Evolutionary conservation across 2,888 invertebrate genomes (phyloP).

Genomic region (Drosophila formosana): DNA sequence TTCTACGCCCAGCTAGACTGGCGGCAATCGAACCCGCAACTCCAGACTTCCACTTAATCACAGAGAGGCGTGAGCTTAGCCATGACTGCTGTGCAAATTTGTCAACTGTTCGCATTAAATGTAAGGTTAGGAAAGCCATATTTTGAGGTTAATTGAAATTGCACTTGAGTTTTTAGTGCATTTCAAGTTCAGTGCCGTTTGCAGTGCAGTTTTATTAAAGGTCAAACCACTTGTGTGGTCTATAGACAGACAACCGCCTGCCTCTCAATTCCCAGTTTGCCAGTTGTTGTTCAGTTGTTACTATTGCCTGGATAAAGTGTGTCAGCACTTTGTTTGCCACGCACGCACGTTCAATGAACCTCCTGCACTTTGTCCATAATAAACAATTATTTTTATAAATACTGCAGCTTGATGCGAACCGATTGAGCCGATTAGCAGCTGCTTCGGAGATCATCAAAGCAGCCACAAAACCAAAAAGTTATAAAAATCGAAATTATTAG

Average conservation of each 20-base stretch:
- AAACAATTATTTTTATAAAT: constrained; percentile 72
- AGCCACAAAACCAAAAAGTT: constrained; percentile 29
- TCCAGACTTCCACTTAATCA: constrained; percentile 46
- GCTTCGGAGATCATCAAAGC: constrained; percentile 61
- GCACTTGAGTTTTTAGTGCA: constrained; percentile 31
- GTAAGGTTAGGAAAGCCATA: constrained; percentile 44
- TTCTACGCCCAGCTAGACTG: constrained; percentile 17
- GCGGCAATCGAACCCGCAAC: constrained; percentile 15
- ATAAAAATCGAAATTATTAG: constrained; percentile 55
- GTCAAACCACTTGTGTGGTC: constrained; percentile 81
- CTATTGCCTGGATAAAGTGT: constrained; percentile 70
- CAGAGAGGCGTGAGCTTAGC: constrained; percentile 4
- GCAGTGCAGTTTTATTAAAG: constrained; percentile 51
- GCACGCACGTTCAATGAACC: constrained; percentile 69
- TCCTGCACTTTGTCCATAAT: constrained; percentile 65
- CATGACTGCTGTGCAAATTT: constrained; percentile 52
- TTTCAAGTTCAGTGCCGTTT: constrained; percentile 66
- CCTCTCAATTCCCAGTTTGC: constrained; percentile 54
- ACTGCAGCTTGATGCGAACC: constrained; percentile 63
- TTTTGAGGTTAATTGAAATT: constrained; percentile 73
- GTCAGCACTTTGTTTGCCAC: constrained; percentile 66
- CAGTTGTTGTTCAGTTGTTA: constrained; percentile 14
- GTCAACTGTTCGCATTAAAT: constrained; percentile 52
- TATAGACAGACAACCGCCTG: background rate
- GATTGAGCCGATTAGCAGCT: constrained; percentile 71